Conservation (phyloP, 2,797 vertebrate genomes). For the Channallabes apus region DNA sequence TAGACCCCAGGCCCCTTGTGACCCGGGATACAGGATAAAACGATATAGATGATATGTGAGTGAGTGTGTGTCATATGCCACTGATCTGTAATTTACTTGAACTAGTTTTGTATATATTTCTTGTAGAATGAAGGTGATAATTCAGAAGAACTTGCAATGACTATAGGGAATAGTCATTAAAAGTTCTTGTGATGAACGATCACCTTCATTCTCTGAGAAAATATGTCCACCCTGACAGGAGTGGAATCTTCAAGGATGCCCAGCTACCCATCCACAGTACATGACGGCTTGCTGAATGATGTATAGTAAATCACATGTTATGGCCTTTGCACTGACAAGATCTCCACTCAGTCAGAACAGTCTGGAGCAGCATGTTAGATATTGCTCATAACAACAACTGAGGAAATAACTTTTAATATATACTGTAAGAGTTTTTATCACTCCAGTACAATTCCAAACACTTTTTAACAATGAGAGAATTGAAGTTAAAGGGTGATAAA, state of each 20-base stretch:
- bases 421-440: background rate
- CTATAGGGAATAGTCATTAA: background rate
- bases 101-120: too few species aligned
- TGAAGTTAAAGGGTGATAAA: background rate
- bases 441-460: background rate
- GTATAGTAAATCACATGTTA: background rate
- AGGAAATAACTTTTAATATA: background rate
- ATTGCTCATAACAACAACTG: background rate
- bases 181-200: background rate
- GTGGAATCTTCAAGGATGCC: background rate
- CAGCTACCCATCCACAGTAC: background rate
- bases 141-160: too few species aligned
- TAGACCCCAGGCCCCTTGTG: too few species aligned
- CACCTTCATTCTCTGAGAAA: background rate
- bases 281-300: background rate
- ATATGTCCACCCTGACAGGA: background rate
- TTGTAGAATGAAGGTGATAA: too few species aligned
- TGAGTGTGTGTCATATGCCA: too few species aligned
- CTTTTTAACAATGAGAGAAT: background rate
- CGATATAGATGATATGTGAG: too few species aligned
- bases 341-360: background rate
- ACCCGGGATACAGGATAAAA: too few species aligned
- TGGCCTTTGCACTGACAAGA: background rate
- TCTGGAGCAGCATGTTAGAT: background rate
- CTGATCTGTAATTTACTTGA: too few species aligned